Evolutionary conservation across 2,113 vertebrate genomes (phyloP).

Genomic region (Clarias batrachus): DNA sequence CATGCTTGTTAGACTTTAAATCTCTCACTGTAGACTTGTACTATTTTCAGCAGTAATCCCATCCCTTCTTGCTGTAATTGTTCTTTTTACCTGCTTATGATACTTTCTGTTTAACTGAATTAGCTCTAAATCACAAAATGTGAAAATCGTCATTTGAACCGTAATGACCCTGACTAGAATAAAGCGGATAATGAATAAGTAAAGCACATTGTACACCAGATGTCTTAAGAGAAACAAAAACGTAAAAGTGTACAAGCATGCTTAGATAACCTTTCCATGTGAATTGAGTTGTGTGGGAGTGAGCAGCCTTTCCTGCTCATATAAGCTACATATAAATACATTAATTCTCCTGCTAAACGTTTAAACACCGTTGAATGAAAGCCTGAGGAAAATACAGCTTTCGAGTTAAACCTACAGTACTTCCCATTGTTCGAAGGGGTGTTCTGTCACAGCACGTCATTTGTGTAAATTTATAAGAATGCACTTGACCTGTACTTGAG

Average conservation of each 20-base stretch:
- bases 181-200: background rate
- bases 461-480: background rate
- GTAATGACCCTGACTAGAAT: background rate
- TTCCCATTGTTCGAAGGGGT: background rate
- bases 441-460: background rate
- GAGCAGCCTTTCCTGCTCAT: background rate
- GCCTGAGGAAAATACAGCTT: background rate
- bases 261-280: background rate
- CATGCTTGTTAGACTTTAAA: background rate
- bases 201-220: background rate
- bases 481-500: background rate
- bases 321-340: background rate
- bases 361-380: background rate
- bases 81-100: background rate
- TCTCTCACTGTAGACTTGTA: background rate
- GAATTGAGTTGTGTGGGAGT: background rate
- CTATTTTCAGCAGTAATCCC: background rate
- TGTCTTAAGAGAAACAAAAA: background rate
- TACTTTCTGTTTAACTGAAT: background rate
- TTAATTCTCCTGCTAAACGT: background rate
- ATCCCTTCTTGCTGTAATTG: background rate
- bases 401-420: background rate
- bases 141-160: background rate
- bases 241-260: background rate
- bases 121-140: background rate